phyloP scores from a whole-genome alignment of 2,797 vertebrate genomes.

The Diglossa cyanea region DNA sequence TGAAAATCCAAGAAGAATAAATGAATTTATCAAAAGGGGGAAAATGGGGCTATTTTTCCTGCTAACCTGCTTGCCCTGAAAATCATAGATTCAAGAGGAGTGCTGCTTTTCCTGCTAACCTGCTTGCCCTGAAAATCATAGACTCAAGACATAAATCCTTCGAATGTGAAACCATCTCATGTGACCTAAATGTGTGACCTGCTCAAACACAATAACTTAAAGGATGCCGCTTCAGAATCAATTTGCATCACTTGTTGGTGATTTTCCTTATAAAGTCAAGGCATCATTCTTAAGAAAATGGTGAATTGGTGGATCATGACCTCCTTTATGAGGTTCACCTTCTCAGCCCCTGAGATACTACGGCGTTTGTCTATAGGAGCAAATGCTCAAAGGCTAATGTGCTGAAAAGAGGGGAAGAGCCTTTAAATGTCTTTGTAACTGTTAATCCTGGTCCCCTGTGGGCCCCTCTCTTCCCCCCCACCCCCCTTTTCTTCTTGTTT shows the following conservation, averaged over 20 bases:
- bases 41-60: not conserved
- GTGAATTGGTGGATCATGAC: conserved; percentile 87
- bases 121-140: conserved; percentile 76
- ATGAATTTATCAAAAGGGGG: not conserved
- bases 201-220: conserved; percentile 82
- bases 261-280: conserved; percentile 81
- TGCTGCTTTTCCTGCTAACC: conserved; percentile 31
- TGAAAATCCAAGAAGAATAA: not conserved
- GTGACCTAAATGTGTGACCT: conserved; percentile 80
- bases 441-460: conserved; percentile 89
- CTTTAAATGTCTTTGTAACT: conserved; percentile 93
- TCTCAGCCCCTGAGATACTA: conserved; percentile 87
- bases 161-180: conserved; percentile 65
- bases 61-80: conserved; percentile 71
- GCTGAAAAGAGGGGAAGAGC: conserved; percentile 90
- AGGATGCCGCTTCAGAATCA: conserved; percentile 84
- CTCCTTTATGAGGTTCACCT: conserved; percentile 95
- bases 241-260: conserved; percentile 86
- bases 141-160: conserved; percentile 76
- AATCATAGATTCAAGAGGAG: conserved; percentile 75
- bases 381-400: conserved; percentile 84
- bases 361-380: conserved; percentile 87
- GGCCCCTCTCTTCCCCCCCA: conserved; percentile 46
- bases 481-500: conserved; percentile 56
- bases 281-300: conserved; percentile 82